Conservation (phyloP, 2,113 vertebrate genomes). For the Hassar affinis region DNA sequence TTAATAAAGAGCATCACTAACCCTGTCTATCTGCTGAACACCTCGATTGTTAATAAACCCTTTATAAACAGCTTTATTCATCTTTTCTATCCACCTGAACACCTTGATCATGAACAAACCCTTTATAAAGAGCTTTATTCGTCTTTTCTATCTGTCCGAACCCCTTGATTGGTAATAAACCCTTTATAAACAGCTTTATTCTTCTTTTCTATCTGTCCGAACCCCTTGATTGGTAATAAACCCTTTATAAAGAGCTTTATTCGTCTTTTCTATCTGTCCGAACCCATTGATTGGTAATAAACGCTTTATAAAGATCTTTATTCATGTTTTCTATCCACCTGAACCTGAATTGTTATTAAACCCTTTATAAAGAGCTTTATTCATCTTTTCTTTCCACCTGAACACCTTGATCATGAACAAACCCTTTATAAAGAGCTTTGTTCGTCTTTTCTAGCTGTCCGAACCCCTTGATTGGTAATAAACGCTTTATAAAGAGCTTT, state of each 20-base stretch:
- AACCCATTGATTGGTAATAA: neutral
- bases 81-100: neutral
- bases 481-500: no score
- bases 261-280: neutral
- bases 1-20: neutral
- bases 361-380: neutral
- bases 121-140: neutral
- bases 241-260: neutral
- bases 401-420: neutral
- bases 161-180: neutral
- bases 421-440: neutral
- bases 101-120: neutral
- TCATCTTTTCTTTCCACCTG: neutral
- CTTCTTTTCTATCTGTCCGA: neutral
- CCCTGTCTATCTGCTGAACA: neutral
- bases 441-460: neutral
- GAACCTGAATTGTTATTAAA: neutral
- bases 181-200: neutral
- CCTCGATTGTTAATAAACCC: neutral
- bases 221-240: neutral
- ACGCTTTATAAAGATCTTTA: no score
- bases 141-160: no score
- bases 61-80: neutral
- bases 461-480: neutral
- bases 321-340: no score